phyloP scores from a whole-genome alignment of 2,113 vertebrate genomes.

The Ophthalmolycus amberensis region DNA sequence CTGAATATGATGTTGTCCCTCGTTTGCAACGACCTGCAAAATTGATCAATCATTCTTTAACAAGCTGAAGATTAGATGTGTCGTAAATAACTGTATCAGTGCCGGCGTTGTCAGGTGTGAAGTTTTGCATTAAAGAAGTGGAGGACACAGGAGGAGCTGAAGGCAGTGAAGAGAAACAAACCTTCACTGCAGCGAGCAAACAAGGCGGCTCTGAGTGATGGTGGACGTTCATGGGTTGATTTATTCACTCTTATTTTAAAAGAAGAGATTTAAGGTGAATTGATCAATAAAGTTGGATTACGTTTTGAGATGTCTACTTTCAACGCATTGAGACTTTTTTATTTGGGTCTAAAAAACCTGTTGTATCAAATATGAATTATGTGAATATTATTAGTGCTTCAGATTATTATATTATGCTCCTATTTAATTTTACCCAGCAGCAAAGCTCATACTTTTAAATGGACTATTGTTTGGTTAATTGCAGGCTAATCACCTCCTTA shows the following conservation, averaged over 20 bases:
- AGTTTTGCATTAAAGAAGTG: conserved; percentile 13
- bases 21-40: background rate
- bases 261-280: background rate
- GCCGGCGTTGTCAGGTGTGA: conserved; percentile 5
- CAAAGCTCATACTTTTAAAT: conserved; percentile 1
- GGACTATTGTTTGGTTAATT: conserved; percentile 28
- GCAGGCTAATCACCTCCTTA: conserved; percentile 16
- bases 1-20: background rate
- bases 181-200: conserved; percentile 1
- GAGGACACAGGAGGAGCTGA: conserved; percentile 1
- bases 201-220: background rate
- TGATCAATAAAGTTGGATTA: background rate
- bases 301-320: background rate
- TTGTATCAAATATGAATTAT: background rate
- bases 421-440: background rate
- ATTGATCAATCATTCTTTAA: background rate
- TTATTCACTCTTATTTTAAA: background rate
- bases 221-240: background rate
- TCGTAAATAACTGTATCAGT: background rate
- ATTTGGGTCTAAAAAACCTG: background rate
- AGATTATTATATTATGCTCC: background rate
- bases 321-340: background rate
- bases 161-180: conserved; percentile 18
- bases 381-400: background rate
- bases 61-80: background rate